phyloP scores from a whole-genome alignment of 2,888 invertebrate genomes.

The Cremastobaeus sp. region DNA sequence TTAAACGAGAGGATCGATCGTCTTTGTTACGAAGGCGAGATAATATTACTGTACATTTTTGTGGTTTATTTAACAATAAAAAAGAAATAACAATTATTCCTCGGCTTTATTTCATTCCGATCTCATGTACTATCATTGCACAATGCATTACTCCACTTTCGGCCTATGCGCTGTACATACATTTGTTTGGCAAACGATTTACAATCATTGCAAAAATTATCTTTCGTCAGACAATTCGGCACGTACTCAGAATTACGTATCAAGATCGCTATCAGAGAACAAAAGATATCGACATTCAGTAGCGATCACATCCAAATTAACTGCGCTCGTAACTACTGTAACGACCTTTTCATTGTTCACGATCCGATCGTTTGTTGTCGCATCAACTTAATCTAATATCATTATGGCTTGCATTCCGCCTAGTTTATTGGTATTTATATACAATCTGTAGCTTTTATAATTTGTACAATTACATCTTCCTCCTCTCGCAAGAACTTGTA shows the following conservation, averaged over 20 bases:
- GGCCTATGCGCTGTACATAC: conserved; percentile 1
- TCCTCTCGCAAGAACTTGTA: too few species aligned
- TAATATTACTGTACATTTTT: conserved; percentile 78
- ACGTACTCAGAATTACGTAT: conserved; percentile 20
- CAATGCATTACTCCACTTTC: too few species aligned
- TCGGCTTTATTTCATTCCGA: conserved; percentile 35
- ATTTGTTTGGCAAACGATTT: background rate
- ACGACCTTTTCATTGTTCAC: too few species aligned
- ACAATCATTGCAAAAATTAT: background rate
- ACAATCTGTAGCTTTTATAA: too few species aligned
- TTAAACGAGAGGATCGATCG: conserved; percentile 73
- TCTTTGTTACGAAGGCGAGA: conserved; percentile 70
- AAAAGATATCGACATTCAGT: conserved; percentile 31
- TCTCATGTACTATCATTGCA: too few species aligned
- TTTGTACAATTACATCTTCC: too few species aligned
- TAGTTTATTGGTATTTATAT: too few species aligned
- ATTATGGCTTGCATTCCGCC: too few species aligned
- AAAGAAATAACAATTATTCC: conserved; percentile 74
- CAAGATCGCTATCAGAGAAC: conserved; percentile 25
- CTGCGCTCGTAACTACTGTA: too few species aligned
- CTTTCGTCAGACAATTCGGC: too few species aligned
- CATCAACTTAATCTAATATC: too few species aligned
- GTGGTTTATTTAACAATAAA: conserved; percentile 79
- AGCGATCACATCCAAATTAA: conserved; percentile 6
- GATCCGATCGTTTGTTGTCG: too few species aligned